These are phyloP conservation scores for Clanis bilineata DNA, from an alignment of 2,888 invertebrate genomes.

Conservation along the genomic window DNA sequence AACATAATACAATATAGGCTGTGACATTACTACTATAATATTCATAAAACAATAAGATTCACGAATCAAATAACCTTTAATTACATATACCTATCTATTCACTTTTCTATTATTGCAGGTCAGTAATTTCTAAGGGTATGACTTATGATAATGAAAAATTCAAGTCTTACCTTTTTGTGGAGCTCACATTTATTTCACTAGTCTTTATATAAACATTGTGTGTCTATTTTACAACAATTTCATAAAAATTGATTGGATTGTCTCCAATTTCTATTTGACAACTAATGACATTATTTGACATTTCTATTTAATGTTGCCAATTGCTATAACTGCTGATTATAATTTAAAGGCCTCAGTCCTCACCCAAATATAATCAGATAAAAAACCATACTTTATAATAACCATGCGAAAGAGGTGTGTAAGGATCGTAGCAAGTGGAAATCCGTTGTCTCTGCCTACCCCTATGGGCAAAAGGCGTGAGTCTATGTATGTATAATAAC, in stretches of 20 bases:
- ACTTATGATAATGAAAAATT: too few species aligned
- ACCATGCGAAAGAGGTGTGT: too few species aligned
- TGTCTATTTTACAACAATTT: not conserved
- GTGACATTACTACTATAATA: not conserved
- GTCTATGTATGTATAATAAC: too few species aligned
- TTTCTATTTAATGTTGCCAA: not conserved
- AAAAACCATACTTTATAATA: too few species aligned
- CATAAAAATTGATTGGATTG: too few species aligned
- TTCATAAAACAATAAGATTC: not conserved
- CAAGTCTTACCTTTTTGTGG: not conserved
- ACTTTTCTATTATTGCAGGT: not conserved
- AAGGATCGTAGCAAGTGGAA: too few species aligned
- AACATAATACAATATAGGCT: too few species aligned
- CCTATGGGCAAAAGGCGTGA: too few species aligned
- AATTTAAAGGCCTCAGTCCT: too few species aligned
- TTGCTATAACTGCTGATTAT: not conserved
- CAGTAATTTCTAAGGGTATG: not conserved
- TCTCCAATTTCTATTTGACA: not conserved
- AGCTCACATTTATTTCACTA: not conserved
- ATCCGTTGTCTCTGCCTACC: too few species aligned
- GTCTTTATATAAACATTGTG: not conserved
- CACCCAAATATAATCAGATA: too few species aligned
- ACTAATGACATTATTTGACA: conserved; percentile 8
- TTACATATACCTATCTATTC: not conserved
- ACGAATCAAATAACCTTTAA: conserved; percentile 6